Conservation (phyloP, 2,797 vertebrate species). For the Premnoplex brunnescens region DNA sequence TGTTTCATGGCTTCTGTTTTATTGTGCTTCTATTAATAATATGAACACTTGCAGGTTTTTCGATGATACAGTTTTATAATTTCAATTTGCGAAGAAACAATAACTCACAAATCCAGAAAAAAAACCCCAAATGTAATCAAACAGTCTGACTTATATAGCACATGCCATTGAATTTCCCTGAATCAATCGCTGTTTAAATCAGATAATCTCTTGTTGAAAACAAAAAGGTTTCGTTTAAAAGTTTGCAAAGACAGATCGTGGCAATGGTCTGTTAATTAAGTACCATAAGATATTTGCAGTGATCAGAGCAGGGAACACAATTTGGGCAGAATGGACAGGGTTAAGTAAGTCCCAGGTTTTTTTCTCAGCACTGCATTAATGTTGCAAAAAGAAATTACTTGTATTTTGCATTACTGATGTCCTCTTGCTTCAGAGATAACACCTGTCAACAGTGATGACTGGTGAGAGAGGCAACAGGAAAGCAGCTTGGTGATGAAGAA, state of each 20-base stretch:
- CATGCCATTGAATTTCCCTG: not conserved
- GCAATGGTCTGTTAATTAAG: not conserved
- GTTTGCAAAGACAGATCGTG: not conserved
- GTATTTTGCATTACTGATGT: not conserved
- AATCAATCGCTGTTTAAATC: not conserved
- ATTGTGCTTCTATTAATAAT: conserved; percentile 18
- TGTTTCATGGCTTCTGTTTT: conserved; percentile 51
- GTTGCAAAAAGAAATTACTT: not conserved
- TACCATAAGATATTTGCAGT: not conserved
- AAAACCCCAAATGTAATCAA: not conserved
- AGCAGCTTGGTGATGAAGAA: not conserved
- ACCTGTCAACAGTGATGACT: not conserved
- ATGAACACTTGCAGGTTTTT: not conserved
- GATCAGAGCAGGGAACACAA: not conserved
- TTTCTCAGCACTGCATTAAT: not conserved
- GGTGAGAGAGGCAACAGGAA: not conserved
- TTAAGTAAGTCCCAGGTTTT: not conserved
- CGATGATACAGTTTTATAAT: not conserved
- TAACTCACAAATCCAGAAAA: not conserved
- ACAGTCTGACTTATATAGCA: not conserved
- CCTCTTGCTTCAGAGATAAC: not conserved
- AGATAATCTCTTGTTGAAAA: not conserved
- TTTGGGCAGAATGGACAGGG: not conserved
- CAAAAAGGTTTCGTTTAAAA: not conserved
- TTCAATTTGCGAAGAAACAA: not conserved